Evolutionary conservation across 2,888 invertebrate species (phyloP), one percentile per base, ranked within the genome.

Genomic region (Microctonus aethiopoides): DNA sequence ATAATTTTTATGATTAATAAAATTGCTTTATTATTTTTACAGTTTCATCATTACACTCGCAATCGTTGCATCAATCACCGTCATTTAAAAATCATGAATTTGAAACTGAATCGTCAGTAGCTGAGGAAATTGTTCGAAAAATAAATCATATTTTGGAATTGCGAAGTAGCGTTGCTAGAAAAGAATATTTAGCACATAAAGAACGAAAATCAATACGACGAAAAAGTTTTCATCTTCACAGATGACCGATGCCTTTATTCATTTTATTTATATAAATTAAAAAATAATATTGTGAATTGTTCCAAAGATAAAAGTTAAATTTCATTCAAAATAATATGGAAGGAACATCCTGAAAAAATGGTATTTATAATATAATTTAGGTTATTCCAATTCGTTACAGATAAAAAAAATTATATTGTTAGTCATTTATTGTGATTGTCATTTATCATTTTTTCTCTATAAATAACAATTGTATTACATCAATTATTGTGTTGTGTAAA

Each of bases 11-110:
- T 54, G 9, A 0, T 63, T 29, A 11, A 36, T 66, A 2, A 1
- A 4, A 46, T 46, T 57, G 11, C 41, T 61, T 13, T 46, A 57
- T 67, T 51, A 22, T n/a, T n/a, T 26, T 46, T 60, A 16, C 72
- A 85, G 84, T 81, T 67, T 78, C 83, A 32, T 78, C 83, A 26
- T 78, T 80, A 64, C 81, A 81, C 36, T 77, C 80, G 34, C 81
- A 83, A 52, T 77, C 80, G 56, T 80, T 87, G 26, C 87, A 88
- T 72, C 84, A 88, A 79, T 88, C 88, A 1, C 87, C 89, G 6
- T 91, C 91, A 64, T 96, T 94, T 86, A 96, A 96, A 84, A 92
- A 93, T 82, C 95, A 95, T 79, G 95, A 95, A 82, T 97, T 97
- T 83, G 97, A 97, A 87, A 91, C 94, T 2, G 95, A 95, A 74